Evolutionary conservation across 2,797 vertebrate genomes (phyloP), one percentile per base, ranked within the genome.

Genomic region (Falco columbarius): DNA sequence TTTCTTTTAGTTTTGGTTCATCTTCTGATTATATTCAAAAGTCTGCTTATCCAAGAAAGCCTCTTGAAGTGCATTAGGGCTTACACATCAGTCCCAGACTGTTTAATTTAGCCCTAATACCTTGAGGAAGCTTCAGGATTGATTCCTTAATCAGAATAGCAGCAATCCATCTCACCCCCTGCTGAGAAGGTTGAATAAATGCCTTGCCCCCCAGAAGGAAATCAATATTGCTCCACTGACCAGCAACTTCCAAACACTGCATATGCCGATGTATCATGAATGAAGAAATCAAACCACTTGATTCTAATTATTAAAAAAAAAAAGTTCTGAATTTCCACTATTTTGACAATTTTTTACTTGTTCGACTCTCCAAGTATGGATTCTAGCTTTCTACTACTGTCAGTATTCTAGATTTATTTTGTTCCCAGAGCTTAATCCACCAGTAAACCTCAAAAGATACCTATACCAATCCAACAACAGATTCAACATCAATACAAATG

Each of bases 51-150:
- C 70, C 49, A 82, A 59, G 62, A 82, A 94, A 96, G 90, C 86
- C 42, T 94, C 94, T 82, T 81, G 13, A 93, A 68, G 62, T 95
- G 88, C 94, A 93, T 95, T 92, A 95, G 34, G 65, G 93, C 93
- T 95, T 95, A 89, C 54, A 83, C 58, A 85, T 46, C 8, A 76
- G 66, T 68, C 75, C 84, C 92, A 93, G 96, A 90, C 90, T 95
- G 75, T 95, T 95, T 96, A 96, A 96, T 95, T 96, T 77, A 90
- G 76, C 88, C 88, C 92, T 95, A 96, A 96, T 96, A 96, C 95
- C 94, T 95, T 84, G 80, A 93, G 73, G 93, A 96, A 94, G 96
- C 93, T 92, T 70, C 90, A 88, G 93, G 56, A 90, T 36, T 36
- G 36, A 36, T 36, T 36, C 36, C 36, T 36, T 36, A 36, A 36